These are phyloP conservation scores for Phyllostomus discolor DNA, from an alignment of 2,113 vertebrate species.

Conservation along the genomic window DNA sequence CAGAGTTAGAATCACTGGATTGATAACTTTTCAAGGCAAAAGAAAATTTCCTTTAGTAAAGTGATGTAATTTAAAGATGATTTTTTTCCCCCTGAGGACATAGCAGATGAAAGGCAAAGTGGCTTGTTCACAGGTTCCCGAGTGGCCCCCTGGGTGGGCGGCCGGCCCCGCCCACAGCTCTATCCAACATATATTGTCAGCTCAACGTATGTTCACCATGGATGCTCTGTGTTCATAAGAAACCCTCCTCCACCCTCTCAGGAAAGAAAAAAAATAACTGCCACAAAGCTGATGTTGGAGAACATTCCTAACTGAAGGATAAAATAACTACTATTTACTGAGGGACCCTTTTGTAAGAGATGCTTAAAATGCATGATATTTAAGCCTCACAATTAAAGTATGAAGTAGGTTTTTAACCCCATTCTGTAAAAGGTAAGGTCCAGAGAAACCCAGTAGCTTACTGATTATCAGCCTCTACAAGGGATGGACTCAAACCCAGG, in stretches of 20 bases:
- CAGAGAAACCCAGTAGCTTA: background rate
- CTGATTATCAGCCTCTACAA: background rate
- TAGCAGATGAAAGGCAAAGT: background rate
- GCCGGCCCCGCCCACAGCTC: too few species aligned
- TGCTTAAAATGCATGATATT: background rate
- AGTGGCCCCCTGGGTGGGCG: background rate
- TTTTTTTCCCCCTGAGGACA: background rate
- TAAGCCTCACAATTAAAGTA: background rate
- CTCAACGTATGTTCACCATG: background rate
- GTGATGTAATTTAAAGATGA: background rate
- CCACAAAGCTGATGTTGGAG: background rate
- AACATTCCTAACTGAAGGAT: background rate
- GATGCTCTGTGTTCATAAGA: background rate
- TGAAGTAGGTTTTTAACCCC: background rate
- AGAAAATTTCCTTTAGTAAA: constrained; percentile 7
- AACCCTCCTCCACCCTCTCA: background rate
- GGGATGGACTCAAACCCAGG: background rate
- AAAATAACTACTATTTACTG: background rate
- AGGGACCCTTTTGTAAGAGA: background rate
- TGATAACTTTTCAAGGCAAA: background rate
- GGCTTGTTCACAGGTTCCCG: background rate
- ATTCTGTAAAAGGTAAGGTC: background rate
- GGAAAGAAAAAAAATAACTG: background rate
- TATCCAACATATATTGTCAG: background rate
- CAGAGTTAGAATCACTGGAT: background rate